Evolutionary conservation across 2,113 vertebrate genomes (phyloP), one percentile per base, ranked within the genome.

Genomic region (Platycercus adscitus): DNA sequence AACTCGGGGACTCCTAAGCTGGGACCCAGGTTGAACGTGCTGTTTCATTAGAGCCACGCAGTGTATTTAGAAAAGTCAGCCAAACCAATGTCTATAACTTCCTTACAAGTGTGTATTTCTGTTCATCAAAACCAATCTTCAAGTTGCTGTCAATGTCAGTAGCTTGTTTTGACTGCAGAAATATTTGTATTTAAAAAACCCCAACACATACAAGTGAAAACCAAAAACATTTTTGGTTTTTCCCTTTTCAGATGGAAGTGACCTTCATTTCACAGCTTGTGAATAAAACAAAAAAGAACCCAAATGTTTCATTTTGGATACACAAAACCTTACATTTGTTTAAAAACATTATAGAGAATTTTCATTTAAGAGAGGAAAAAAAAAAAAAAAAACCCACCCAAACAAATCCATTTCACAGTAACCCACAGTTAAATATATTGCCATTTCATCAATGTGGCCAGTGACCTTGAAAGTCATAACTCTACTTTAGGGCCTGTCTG

Each of bases 381-480:
- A 80, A 70, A 28, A 77, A 80, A 20, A 19, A 44, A 44, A 6
- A 7, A 8, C 7, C 31, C 55, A 11, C 28, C 56, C 89, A 93
- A 95, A 92, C 77, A 95, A 96, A 95, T 89, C 65, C 49, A 72
- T 95, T 92, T 94, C 87, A 65, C n/a, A 82, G 78, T 52, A 91
- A 91, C 81, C 44, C 73, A 63, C 44, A 73, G 49, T 66, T 72
- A 92, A 89, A 86, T 7, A 26, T 31, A 44, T 41, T 89, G 86
- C 86, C 84, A 93, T 56, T 55, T 79, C 92, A 91, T 64, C 73
- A 87, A 13, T 65, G 52, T 91, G 87, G 81, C 84, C 78, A 89
- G 17, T 76, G 85, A 95, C 93, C 96, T 93, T 93, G 95, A 80
- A 89, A 93, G 95, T 69, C 93, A 11, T 92, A 96, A 95, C 81